Percentiles rank a stretch among this genome's conserved stretches.
phyloP scores from a whole-genome alignment of 2,888 invertebrate genomes.

The Tetranychus piercei region DNA sequence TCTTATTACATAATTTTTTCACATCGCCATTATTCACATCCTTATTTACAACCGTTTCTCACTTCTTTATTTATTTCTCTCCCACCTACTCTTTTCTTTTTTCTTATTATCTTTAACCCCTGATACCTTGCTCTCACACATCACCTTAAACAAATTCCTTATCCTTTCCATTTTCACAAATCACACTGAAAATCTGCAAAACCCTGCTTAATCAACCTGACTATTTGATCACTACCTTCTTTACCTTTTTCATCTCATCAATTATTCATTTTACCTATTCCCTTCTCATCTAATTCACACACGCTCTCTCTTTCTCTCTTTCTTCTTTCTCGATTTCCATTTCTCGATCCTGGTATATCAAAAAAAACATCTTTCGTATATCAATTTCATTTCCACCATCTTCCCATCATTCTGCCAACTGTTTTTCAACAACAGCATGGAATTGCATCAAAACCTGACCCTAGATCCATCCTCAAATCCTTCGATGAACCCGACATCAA shows the following conservation, averaged over 20 bases:
- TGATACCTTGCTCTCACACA: neutral
- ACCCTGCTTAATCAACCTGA: no score
- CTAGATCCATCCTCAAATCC: slow-evolving; percentile 25
- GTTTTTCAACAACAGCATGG: slow-evolving; percentile 49
- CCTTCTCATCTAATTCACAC: slow-evolving; percentile 12
- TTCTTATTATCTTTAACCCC: neutral
- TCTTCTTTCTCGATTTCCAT: slow-evolving; percentile 16
- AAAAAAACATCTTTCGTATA: no score
- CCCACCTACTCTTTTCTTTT: neutral
- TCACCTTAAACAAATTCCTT: slow-evolving; percentile 1
- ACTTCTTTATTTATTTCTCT: neutral
- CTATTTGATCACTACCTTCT: neutral
- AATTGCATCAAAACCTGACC: slow-evolving; percentile 60
- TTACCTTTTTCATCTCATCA: neutral
- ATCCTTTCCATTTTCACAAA: no score
- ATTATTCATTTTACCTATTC: slow-evolving; percentile 8
- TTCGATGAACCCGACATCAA: slow-evolving; percentile 12
- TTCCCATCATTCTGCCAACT: slow-evolving; percentile 6
- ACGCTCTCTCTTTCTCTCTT: slow-evolving; percentile 15
- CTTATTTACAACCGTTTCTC: neutral
- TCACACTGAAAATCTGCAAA: no score
- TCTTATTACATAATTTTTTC: no score
- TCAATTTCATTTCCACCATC: slow-evolving; percentile 4
- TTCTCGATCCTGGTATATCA: neutral
- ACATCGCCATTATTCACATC: no score